Conservation (phyloP, 2,888 invertebrate species). For the Philereme vetulata region DNA sequence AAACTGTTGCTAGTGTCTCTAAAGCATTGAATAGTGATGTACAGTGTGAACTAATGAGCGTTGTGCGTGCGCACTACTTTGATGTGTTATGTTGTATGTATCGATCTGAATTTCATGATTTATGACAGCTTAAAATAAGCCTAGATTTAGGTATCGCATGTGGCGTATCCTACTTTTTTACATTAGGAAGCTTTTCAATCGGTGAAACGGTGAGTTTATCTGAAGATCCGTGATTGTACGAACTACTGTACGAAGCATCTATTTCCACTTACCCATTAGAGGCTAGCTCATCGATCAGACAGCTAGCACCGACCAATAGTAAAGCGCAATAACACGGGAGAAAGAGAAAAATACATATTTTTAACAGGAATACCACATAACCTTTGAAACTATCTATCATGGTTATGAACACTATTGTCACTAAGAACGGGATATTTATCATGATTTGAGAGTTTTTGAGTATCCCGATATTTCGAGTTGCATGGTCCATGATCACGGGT, state of each 20-base stretch:
- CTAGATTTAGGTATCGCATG: neutral
- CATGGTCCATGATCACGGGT: no score
- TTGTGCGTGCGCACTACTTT: slow-evolving; percentile 46
- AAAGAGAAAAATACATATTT: slow-evolving; percentile 75
- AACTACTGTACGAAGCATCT: slow-evolving; percentile 73
- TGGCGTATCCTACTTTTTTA: neutral
- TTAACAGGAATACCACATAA: slow-evolving; percentile 52
- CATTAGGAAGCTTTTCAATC: slow-evolving; percentile 14
- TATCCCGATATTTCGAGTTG: no score
- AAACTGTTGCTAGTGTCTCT: slow-evolving; percentile 26
- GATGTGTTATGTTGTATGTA: slow-evolving; percentile 9
- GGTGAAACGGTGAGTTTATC: slow-evolving; percentile 12
- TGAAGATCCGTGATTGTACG: slow-evolving; percentile 36
- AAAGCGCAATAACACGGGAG: slow-evolving; percentile 78
- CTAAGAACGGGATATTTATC: no score
- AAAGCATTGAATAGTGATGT: slow-evolving; percentile 36
- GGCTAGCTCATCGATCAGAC: slow-evolving; percentile 93
- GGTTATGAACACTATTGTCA: no score
- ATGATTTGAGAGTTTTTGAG: no score
- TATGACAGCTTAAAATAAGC: slow-evolving; percentile 3
- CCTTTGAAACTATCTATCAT: no score
- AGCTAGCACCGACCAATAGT: slow-evolving; percentile 85
- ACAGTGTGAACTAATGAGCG: slow-evolving; percentile 41
- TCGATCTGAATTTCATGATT: neutral
- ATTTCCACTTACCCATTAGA: slow-evolving; percentile 89